These are phyloP conservation scores for Herpailurus yagouaroundi DNA, from an alignment of 2,113 vertebrate genomes.

Conservation along the genomic window DNA sequence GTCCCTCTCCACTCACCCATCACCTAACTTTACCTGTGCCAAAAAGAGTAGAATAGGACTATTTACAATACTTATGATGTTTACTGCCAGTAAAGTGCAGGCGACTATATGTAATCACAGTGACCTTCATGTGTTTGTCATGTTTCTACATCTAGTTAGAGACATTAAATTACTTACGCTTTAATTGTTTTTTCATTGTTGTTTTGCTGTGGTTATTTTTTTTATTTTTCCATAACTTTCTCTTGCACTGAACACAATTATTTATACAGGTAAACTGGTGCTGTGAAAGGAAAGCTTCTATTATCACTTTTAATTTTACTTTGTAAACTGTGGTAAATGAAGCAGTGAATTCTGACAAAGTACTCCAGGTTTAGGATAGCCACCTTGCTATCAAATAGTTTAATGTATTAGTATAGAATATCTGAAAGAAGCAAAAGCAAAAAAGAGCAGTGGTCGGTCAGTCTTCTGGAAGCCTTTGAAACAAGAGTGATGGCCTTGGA, in stretches of 20 bases:
- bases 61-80: neutral
- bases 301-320: neutral
- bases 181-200: neutral
- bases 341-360: neutral
- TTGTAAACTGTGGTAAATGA: neutral
- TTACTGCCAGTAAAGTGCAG: neutral
- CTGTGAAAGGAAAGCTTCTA: neutral
- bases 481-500: neutral
- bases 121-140: neutral
- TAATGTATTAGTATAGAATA: neutral
- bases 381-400: neutral
- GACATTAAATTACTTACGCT: neutral
- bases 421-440: neutral
- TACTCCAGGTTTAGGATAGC: neutral
- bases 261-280: neutral
- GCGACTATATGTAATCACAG: fast-evolving
- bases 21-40: neutral
- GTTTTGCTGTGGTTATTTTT: neutral
- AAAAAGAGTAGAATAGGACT: neutral
- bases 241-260: neutral
- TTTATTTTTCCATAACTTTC: neutral
- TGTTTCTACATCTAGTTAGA: neutral
- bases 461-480: neutral
- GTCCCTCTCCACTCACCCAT: neutral
- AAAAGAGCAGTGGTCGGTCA: neutral